Conservation (phyloP, 2,797 vertebrate genomes). For the Prionace glauca region DNA sequence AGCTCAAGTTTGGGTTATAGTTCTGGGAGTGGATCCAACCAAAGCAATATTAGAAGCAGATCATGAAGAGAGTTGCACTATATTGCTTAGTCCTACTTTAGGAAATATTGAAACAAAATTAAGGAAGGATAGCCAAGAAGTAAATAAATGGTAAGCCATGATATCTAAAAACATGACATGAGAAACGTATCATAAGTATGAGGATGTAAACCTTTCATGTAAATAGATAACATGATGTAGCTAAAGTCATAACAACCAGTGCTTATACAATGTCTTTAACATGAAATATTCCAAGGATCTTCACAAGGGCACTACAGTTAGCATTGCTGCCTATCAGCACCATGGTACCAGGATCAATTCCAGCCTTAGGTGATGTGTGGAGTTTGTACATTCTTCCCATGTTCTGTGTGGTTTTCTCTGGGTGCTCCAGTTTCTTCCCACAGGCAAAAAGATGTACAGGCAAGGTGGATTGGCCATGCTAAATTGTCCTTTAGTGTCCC, state of each 20-base stretch:
- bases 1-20: background rate
- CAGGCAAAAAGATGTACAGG: too few species aligned
- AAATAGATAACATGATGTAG: background rate
- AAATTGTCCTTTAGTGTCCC: too few species aligned
- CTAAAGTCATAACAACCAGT: background rate
- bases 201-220: background rate
- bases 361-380: too few species aligned
- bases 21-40: slow-evolving; percentile 5
- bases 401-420: too few species aligned
- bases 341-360: too few species aligned
- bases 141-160: background rate
- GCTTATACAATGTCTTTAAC: too few species aligned
- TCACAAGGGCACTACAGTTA: background rate
- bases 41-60: background rate
- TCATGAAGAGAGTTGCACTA: background rate
- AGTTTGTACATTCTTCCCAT: too few species aligned
- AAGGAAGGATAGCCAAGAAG: background rate
- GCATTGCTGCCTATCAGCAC: too few species aligned
- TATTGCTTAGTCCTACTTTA: background rate
- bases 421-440: too few species aligned
- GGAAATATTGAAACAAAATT: background rate
- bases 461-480: too few species aligned
- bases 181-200: background rate
- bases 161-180: background rate
- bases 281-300: background rate